These are phyloP conservation scores for Onychorhynchus coronatus DNA, from an alignment of 2,113 vertebrate species.

Conservation along the genomic window DNA sequence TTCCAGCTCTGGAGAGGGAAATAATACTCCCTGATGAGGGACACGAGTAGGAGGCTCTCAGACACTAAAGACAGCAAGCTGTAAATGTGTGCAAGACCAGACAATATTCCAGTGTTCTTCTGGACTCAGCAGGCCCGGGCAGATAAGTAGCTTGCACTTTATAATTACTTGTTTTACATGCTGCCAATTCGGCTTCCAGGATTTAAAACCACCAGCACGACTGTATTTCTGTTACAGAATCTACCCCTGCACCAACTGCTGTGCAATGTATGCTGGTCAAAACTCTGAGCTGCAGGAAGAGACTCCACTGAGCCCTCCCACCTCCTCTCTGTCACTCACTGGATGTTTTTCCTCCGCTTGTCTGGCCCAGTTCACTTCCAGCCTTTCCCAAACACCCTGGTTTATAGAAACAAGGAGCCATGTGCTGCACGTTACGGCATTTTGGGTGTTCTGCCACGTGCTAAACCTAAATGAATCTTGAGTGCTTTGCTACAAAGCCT, in stretches of 20 bases:
- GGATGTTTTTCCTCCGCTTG: background rate
- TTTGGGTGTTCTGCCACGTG: background rate
- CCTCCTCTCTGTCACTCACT: background rate
- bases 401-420: background rate
- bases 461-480: background rate
- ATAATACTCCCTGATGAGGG: background rate
- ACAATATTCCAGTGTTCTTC: background rate
- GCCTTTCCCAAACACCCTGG: background rate
- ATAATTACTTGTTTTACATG: background rate
- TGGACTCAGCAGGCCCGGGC: background rate
- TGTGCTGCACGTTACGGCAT: rapidly evolving
- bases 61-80: background rate
- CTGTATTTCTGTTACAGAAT: background rate
- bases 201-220: background rate
- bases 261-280: background rate
- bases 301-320: background rate
- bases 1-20: background rate
- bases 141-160: background rate
- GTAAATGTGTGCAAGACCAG: background rate
- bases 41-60: background rate
- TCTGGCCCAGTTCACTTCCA: background rate
- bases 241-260: background rate
- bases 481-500: background rate
- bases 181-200: background rate
- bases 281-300: background rate